Evolutionary conservation across 1,140 invertebrate species (phyloP), one percentile per base, ranked within the genome.

Genomic region (Drosophila biarmipes): DNA sequence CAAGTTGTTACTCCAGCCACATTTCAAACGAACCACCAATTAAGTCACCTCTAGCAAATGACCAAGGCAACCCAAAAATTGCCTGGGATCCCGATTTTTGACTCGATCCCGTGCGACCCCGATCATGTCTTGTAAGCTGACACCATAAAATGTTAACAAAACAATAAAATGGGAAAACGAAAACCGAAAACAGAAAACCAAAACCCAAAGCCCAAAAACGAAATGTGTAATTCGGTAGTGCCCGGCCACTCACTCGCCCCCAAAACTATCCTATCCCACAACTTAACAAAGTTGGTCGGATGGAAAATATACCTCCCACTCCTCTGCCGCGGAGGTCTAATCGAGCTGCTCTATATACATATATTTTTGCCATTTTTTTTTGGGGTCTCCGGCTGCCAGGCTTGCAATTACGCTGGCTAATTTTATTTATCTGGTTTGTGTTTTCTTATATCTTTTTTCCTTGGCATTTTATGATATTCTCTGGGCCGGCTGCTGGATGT

Each of bases 351-450:
- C 49, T 69, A 71, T 56, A 69, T 68, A 69, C 19, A 69, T 34
- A 12, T 67, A 48, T 67, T 42, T 49, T 17, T 15, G 42, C 64
- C 66, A 52, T 49, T 40, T 66, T 45, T 31, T 54, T 66, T 75
- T 66, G 40, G 72, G 62, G 73, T 67, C 61, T 53, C 52, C 10
- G 53, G 62, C 73, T 76, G 73, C 54, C 73, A 67, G 59, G 73
- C 76, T 76, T 74, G 79, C 79, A 84, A 84, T 80, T 84, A 85
- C 80, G 59, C 45, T 72, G 59, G 59, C 71, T 79, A 84, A 84
- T 85, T 84, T 84, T 75, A 85, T 79, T 85, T 79, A 76, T 85
- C 59, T 82, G 68, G 38, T 34, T 54, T 55, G 54, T 56, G 72
- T 43, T 71, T 73, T 78, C 49, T 51, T 45, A 35, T 76, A 55